These are phyloP conservation scores for Procavia capensis DNA, from an alignment of 2,113 vertebrate genomes.

Conservation along the genomic window DNA sequence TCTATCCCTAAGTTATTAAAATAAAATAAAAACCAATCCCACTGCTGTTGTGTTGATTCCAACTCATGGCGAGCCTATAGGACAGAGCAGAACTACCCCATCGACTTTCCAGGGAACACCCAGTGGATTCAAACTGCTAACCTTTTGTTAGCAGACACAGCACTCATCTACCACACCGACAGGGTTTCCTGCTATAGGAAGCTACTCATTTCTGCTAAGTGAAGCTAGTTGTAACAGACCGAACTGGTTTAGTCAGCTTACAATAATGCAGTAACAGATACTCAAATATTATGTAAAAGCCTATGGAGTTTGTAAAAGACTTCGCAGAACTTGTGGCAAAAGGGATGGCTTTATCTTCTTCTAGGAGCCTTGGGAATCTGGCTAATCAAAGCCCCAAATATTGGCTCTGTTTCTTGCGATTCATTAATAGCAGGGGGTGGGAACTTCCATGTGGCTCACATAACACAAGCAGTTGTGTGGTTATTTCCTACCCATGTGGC, in stretches of 20 bases:
- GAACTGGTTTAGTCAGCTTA: not conserved
- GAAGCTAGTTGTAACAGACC: not conserved
- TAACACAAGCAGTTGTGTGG: conserved; percentile 49
- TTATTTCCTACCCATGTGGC: conserved; percentile 64
- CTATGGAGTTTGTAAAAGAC: not conserved
- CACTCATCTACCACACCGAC: too few species aligned
- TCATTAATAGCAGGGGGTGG: conserved; percentile 36
- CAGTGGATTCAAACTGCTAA: too few species aligned
- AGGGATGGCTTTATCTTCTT: not conserved
- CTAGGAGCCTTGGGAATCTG: conserved; percentile 52
- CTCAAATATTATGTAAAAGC: not conserved
- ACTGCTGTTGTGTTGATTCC: too few species aligned
- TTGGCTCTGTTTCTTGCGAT: conserved; percentile 34
- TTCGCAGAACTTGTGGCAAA: not conserved
- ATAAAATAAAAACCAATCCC: too few species aligned
- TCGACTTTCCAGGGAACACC: too few species aligned
- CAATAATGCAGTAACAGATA: not conserved
- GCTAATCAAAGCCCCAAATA: conserved; percentile 32
- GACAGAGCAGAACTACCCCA: too few species aligned
- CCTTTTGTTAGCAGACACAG: too few species aligned
- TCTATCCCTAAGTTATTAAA: too few species aligned
- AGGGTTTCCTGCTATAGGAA: too few species aligned
- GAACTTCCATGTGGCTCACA: conserved; percentile 59
- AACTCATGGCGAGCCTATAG: too few species aligned
- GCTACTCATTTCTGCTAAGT: not conserved